Evolutionary conservation across 2,888 invertebrate genomes (phyloP).

Genomic region (Hemithea aestivaria): DNA sequence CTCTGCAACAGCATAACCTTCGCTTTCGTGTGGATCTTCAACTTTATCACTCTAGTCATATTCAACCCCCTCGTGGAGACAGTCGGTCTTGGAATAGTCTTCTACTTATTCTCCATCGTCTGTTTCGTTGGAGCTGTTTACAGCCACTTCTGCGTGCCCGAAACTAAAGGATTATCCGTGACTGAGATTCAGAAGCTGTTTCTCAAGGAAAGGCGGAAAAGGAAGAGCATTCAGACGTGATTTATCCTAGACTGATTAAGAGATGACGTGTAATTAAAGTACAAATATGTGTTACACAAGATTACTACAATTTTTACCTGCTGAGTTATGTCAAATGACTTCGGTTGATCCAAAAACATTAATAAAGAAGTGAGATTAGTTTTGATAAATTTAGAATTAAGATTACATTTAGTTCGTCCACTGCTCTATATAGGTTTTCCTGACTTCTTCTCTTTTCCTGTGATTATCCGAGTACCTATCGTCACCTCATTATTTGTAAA

Average conservation of each 20-base stretch:
- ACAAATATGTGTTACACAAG: too few species aligned
- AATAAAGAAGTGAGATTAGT: too few species aligned
- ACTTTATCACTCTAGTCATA: conserved; percentile 52
- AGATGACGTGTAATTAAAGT: too few species aligned
- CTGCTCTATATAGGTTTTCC: too few species aligned
- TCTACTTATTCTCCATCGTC: conserved; percentile 53
- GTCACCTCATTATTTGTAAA: too few species aligned
- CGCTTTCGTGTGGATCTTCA: conserved; percentile 45
- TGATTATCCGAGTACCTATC: too few species aligned
- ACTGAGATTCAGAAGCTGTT: conserved; percentile 52
- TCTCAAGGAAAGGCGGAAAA: conserved; percentile 30
- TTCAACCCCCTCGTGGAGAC: conserved; percentile 50
- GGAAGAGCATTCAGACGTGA: conserved; percentile 27
- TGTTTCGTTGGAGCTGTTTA: conserved; percentile 50
- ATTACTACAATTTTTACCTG: too few species aligned
- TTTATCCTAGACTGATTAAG: background rate
- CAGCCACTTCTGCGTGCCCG: conserved; percentile 52
- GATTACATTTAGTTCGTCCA: too few species aligned
- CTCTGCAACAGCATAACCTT: conserved; percentile 48
- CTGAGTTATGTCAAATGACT: too few species aligned
- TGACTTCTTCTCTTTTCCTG: too few species aligned
- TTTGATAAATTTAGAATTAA: too few species aligned
- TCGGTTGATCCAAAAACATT: too few species aligned
- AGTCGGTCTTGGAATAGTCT: conserved; percentile 54
- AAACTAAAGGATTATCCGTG: conserved; percentile 59